These are phyloP conservation scores for Nebria salina DNA, from an alignment of 2,888 invertebrate genomes.

Conservation along the genomic window DNA sequence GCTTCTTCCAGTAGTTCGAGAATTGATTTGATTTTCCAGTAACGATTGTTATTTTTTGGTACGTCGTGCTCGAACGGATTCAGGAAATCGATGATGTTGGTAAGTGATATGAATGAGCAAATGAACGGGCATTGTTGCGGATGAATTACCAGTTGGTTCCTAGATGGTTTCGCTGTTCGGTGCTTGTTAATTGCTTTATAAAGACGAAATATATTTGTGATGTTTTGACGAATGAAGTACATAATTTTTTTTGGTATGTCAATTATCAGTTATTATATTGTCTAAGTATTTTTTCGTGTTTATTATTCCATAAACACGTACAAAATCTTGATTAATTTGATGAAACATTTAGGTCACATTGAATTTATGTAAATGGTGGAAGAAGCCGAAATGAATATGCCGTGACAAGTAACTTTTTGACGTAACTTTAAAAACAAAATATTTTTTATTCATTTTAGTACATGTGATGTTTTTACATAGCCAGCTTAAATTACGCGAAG, in stretches of 20 bases:
- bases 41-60: not conserved
- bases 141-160: not conserved
- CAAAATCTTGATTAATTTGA: not conserved
- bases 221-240: not conserved
- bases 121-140: not conserved
- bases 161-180: not conserved
- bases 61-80: not conserved
- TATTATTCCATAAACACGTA: not conserved
- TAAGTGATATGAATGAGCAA: not conserved
- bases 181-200: not conserved
- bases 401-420: not conserved
- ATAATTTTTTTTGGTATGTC: not conserved
- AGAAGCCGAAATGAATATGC: not conserved
- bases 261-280: not conserved
- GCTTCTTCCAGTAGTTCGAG: slow-evolving; percentile 67
- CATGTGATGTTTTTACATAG: not conserved
- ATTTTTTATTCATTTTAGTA: not conserved
- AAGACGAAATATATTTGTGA: not conserved
- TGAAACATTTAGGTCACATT: not conserved
- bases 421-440: not conserved
- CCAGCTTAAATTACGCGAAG: not conserved
- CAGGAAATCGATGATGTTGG: not conserved
- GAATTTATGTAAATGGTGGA: not conserved
- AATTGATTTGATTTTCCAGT: slow-evolving; percentile 50
- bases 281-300: not conserved